Evolutionary conservation across 2,113 vertebrate species (phyloP).

Genomic region (Protobothrops mucrosquamatus): DNA sequence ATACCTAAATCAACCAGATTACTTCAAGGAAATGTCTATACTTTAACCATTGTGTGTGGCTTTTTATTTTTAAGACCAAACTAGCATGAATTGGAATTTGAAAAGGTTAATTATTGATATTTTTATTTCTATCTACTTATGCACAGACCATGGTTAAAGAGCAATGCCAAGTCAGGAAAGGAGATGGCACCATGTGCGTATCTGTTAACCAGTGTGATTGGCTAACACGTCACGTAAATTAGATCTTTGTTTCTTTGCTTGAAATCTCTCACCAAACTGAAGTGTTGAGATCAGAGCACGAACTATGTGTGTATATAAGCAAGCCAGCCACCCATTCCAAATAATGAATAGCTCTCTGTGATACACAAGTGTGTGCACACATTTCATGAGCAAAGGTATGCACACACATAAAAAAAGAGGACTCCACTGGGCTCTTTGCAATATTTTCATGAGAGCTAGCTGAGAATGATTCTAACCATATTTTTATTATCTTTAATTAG

Average conservation of each 20-base stretch:
- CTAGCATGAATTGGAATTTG: neutral
- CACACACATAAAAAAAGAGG: neutral
- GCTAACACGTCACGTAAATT: neutral
- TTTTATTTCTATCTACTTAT: neutral
- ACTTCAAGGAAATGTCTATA: neutral
- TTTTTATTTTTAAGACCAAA: neutral
- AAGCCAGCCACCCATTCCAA: neutral
- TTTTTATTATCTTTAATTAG: conserved; percentile 55
- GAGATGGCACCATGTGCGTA: neutral
- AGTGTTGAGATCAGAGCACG: neutral
- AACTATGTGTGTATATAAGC: neutral
- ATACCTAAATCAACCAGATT: neutral
- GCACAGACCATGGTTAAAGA: neutral
- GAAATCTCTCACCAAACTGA: neutral
- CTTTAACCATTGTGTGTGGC: neutral
- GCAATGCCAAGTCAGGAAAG: neutral
- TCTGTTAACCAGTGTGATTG: neutral
- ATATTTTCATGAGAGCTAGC: neutral
- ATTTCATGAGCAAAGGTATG: neutral
- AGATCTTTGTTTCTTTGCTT: neutral
- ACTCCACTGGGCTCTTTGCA: neutral
- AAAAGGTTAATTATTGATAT: neutral
- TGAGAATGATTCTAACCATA: neutral
- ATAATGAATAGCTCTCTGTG: neutral
- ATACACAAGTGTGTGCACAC: neutral